Conservation (phyloP, 2,797 vertebrate genomes). For the Malurus splendens region DNA sequence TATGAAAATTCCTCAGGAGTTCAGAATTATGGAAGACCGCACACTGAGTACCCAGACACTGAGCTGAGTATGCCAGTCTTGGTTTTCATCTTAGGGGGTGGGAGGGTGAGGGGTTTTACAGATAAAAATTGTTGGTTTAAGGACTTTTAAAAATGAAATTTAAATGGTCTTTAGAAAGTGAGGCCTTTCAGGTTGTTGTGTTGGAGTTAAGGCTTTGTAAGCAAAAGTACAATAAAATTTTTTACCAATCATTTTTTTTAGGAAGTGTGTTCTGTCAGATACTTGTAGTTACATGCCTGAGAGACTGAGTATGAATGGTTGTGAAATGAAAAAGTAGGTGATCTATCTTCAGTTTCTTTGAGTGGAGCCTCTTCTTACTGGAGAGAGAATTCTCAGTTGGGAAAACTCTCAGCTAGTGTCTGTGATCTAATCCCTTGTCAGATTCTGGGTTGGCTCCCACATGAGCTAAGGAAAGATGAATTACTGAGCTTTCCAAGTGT, state of each 20-base stretch:
- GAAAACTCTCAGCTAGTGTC: accelerated
- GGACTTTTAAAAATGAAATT: neutral
- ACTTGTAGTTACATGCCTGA: neutral
- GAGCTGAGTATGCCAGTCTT: neutral
- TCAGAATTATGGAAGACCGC: neutral
- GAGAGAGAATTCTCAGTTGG: neutral
- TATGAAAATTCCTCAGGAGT: constrained; percentile 3
- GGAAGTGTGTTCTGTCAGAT: neutral
- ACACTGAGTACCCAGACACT: neutral
- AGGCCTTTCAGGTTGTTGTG: neutral
- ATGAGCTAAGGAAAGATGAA: neutral
- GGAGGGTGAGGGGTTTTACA: neutral
- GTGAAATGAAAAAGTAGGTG: neutral
- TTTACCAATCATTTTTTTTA: constrained; percentile 26
- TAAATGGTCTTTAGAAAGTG: neutral
- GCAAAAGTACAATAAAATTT: constrained; percentile 37
- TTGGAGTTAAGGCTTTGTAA: constrained; percentile 28
- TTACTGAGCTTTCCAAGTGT: neutral
- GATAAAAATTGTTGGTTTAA: neutral
- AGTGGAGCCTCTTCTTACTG: neutral
- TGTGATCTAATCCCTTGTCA: neutral
- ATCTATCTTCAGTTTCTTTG: neutral
- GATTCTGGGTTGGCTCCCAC: neutral
- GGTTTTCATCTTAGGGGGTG: neutral
- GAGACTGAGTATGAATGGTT: neutral